Conservation (phyloP, 2,797 vertebrate genomes). For the Sebastes hubbsi region DNA sequence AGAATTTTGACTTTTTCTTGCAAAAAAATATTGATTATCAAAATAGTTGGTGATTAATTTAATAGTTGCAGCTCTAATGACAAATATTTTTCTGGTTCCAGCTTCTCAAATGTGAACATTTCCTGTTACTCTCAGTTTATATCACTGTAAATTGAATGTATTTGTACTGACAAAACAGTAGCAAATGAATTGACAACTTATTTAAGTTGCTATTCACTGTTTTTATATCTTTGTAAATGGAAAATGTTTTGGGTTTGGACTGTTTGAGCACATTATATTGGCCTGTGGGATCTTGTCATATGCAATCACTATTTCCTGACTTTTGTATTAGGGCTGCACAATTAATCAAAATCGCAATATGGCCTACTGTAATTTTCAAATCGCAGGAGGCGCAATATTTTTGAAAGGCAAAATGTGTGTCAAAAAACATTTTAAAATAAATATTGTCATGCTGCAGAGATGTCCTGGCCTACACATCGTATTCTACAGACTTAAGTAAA, state of each 20-base stretch:
- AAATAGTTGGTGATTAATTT: no score
- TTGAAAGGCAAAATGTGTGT: no score
- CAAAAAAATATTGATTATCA: no score
- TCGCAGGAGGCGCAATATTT: no score
- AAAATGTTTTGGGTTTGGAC: neutral
- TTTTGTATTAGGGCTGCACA: neutral
- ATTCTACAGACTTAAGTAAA: no score
- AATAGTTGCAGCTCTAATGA: no score
- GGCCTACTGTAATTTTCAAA: no score
- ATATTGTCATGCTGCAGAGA: no score
- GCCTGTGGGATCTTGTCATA: neutral
- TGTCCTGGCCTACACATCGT: fast-evolving
- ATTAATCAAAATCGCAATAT: no score
- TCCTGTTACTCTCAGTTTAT: neutral
- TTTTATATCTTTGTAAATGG: neutral
- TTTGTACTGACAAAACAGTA: neutral
- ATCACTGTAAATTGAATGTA: neutral
- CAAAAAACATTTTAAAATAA: no score
- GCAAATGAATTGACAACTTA: neutral
- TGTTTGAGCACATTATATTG: neutral
- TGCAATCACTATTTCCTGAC: neutral
- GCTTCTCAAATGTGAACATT: neutral
- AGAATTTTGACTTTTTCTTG: no score
- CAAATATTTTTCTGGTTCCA: neutral
- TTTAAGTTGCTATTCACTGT: neutral